Evolutionary conservation across 1,140 invertebrate species (phyloP).

Genomic region (Samia ricini): DNA sequence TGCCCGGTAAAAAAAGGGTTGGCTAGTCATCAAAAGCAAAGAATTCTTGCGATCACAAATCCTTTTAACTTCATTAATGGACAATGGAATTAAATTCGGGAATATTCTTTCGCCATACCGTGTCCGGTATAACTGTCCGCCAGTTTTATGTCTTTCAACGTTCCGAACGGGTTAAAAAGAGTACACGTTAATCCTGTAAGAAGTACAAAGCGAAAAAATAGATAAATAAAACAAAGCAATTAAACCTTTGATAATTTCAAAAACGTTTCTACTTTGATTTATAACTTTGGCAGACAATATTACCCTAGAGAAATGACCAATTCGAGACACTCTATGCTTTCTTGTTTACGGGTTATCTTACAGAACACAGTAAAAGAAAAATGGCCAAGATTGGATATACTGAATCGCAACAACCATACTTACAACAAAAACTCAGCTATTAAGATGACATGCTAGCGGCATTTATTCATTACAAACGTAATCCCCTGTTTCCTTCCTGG

Average conservation of each 20-base stretch:
- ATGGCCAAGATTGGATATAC: too few relatives aligned
- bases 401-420: too few relatives aligned
- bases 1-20: constrained; percentile 60
- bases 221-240: neutral
- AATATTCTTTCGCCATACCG: constrained; percentile 41
- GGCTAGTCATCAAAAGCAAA: constrained; percentile 31
- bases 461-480: too few relatives aligned
- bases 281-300: neutral
- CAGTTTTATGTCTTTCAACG: constrained; percentile 4
- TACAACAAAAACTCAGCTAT: too few relatives aligned
- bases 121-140: constrained; percentile 42
- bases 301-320: neutral
- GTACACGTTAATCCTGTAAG: neutral
- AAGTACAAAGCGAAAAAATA: neutral
- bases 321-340: neutral
- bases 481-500: too few relatives aligned
- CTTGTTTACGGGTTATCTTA: too few relatives aligned
- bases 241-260: neutral
- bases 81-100: constrained; percentile 60
- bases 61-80: constrained; percentile 68
- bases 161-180: constrained; percentile 6
- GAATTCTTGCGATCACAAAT: constrained; percentile 56
- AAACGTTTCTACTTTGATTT: neutral
- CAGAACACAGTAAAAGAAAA: too few relatives aligned
- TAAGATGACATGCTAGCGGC: too few relatives aligned